Base-by-base conservation (phyloP, 2,888 invertebrate species). In the Lamellibrachia columna region DNA sequence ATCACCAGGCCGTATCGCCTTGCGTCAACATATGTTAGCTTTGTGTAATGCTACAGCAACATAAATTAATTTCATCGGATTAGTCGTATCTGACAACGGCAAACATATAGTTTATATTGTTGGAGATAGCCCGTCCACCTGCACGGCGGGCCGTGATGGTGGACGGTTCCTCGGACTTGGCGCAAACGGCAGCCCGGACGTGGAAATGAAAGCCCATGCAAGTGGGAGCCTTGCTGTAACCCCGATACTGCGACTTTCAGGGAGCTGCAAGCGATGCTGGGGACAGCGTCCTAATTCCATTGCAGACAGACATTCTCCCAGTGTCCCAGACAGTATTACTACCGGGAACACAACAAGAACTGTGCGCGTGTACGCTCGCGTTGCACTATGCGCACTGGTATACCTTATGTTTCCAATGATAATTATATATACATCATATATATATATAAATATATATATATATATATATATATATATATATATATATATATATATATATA, bases 1-100 rank as follows among this genome's bases (percentile, higher is more conserved):
- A 22, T 15, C 22, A n/a, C 75, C 75, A 15, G 75, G 75, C 75
- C 22, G 6, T 75, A 75, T 75, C 75, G 75, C 6, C 75, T 2
- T 22, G 75, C 75, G 75, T 22, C 75, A 75, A 75, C 75, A 75
- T 75, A 75, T 75, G 75, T 75, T 75, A 22, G 75, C 75, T 75
- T 75, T 75, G 75, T 75, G 75, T 75, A 75, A 75, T n/a, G 75
- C 75, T 75, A 75, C n/a, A 75, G 75, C 75, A 75, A 75, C 75
- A 75, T 75, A 75, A 75, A 75, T 75, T 75, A 75, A 75, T 75
- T 75, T 75, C 75, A 75, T 75, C 75, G 75, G 75, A 75, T 75
- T 75, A 75, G 75, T 75, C 75, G 75, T 75, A 75, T 75, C 75
- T 75, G 75, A 75, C 75, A 22, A 75, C 75, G 75, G 75, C 75